Percentiles rank a stretch among this genome's conserved stretches.
phyloP scores from a whole-genome alignment of 2,888 invertebrate genomes.

The Synanthedon formicaeformis region DNA sequence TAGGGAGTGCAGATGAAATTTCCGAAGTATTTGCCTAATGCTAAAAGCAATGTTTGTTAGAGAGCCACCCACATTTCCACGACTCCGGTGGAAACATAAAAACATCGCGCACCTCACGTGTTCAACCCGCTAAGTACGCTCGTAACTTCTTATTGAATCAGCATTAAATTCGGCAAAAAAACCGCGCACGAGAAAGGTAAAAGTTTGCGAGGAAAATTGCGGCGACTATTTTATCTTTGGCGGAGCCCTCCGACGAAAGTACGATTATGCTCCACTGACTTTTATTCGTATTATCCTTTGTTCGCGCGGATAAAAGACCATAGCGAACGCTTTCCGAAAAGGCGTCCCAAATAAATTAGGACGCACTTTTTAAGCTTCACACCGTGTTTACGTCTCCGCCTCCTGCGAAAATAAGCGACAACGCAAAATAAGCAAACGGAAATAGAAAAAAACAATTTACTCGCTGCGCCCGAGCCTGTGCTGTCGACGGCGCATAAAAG shows the following conservation, averaged over 20 bases:
- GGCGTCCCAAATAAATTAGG: slow-evolving; percentile 53
- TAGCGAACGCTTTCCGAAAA: slow-evolving; percentile 46
- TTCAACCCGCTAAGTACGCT: slow-evolving; percentile 28
- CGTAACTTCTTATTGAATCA: slow-evolving; percentile 53
- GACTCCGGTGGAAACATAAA: slow-evolving; percentile 21
- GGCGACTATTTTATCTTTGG: slow-evolving; percentile 50
- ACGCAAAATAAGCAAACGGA: slow-evolving; percentile 30
- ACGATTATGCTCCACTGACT: slow-evolving; percentile 56
- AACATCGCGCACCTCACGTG: slow-evolving; percentile 6
- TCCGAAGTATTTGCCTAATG: not conserved
- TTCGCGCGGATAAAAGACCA: slow-evolving; percentile 54
- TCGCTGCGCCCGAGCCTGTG: slow-evolving; percentile 17
- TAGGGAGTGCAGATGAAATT: not conserved
- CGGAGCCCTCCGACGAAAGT: slow-evolving; percentile 39
- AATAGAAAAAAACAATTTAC: slow-evolving; percentile 37
- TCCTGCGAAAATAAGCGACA: slow-evolving; percentile 43
- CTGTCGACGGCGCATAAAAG: slow-evolving; percentile 29
- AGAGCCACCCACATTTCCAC: slow-evolving; percentile 1
- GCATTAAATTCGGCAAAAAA: slow-evolving; percentile 41
- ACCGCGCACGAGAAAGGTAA: slow-evolving; percentile 33
- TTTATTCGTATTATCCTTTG: slow-evolving; percentile 60
- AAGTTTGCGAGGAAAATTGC: slow-evolving; percentile 46
- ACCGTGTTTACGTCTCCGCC: slow-evolving; percentile 42
- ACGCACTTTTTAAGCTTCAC: slow-evolving; percentile 42
- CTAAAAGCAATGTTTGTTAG: not conserved